Percentiles rank a stretch among this genome's conserved stretches.
Conservation (phyloP, 2,888 invertebrate genomes). For the Tiliacea citrago region DNA sequence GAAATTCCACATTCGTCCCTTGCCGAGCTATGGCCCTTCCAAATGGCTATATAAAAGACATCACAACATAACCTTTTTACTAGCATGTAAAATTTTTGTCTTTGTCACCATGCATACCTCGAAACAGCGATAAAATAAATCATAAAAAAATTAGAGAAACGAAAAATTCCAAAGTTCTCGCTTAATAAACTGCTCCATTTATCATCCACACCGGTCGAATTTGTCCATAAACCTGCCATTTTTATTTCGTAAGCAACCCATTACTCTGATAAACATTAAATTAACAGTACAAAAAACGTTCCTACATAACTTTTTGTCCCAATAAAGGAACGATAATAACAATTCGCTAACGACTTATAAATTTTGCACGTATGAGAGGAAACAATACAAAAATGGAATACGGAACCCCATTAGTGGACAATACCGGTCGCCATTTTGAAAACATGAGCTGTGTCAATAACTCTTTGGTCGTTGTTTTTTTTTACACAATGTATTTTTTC, state of each 20-base stretch:
- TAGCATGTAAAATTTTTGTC: not conserved
- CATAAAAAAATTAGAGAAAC: conserved; percentile 27
- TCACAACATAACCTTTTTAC: not conserved
- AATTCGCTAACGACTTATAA: conserved; percentile 66
- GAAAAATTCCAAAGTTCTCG: conserved; percentile 25
- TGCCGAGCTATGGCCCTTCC: too few species aligned
- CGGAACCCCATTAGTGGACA: conserved; percentile 73
- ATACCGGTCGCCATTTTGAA: conserved; percentile 71
- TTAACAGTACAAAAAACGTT: conserved; percentile 60
- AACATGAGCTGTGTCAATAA: conserved; percentile 78
- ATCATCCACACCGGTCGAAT: conserved; percentile 48
- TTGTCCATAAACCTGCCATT: conserved; percentile 56
- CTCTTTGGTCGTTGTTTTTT: conserved; percentile 73
- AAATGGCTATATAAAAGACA: not conserved
- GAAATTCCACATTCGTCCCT: not conserved
- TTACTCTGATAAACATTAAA: conserved; percentile 59
- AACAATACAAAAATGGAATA: conserved; percentile 67
- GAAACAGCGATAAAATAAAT: conserved; percentile 27
- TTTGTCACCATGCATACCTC: not conserved
- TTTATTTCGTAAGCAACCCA: conserved; percentile 54
- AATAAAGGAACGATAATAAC: conserved; percentile 64
- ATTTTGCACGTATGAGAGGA: conserved; percentile 60
- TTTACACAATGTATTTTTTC: conserved; percentile 63
- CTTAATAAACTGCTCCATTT: conserved; percentile 35
- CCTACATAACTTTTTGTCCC: conserved; percentile 59